These are phyloP conservation scores for Lasioglossum villosulum DNA, from an alignment of 2,888 invertebrate genomes.

Conservation along the genomic window DNA sequence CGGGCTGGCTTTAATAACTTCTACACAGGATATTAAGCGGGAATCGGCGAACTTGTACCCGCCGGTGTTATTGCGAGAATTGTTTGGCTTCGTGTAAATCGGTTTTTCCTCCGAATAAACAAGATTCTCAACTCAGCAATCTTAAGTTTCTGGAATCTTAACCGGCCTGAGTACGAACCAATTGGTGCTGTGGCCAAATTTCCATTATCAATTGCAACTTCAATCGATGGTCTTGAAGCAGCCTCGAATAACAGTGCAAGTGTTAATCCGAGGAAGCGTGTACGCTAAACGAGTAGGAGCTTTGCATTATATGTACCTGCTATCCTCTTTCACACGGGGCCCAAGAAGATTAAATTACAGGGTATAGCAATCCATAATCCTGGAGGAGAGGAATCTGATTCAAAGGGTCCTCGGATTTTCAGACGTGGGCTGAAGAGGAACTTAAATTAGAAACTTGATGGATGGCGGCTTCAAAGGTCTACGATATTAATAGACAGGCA, in stretches of 20 bases:
- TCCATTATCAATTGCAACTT: neutral
- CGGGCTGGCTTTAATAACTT: conserved; percentile 41
- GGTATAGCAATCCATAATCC: conserved; percentile 2
- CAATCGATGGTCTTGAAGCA: neutral
- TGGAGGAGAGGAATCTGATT: neutral
- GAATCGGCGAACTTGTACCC: conserved; percentile 21
- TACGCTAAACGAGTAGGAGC: neutral
- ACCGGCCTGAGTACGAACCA: neutral
- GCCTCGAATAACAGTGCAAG: neutral
- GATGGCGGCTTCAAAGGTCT: neutral
- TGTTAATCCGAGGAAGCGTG: neutral
- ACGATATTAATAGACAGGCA: neutral
- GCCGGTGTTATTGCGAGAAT: conserved; percentile 2
- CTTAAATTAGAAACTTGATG: conserved; percentile 16
- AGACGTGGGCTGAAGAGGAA: neutral
- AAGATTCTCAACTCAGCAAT: neutral
- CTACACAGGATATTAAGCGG: conserved; percentile 37
- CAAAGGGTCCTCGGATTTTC: neutral
- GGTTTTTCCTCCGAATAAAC: conserved; percentile 14
- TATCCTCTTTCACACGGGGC: neutral
- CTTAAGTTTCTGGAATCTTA: no score
- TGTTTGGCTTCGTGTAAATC: conserved; percentile 27
- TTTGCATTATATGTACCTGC: neutral
- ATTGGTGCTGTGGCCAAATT: neutral
- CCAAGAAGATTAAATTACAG: conserved; percentile 3